Evolutionary conservation across 1,140 invertebrate species (phyloP), one percentile per base, ranked within the genome.

Genomic region (Artemia franciscana): DNA sequence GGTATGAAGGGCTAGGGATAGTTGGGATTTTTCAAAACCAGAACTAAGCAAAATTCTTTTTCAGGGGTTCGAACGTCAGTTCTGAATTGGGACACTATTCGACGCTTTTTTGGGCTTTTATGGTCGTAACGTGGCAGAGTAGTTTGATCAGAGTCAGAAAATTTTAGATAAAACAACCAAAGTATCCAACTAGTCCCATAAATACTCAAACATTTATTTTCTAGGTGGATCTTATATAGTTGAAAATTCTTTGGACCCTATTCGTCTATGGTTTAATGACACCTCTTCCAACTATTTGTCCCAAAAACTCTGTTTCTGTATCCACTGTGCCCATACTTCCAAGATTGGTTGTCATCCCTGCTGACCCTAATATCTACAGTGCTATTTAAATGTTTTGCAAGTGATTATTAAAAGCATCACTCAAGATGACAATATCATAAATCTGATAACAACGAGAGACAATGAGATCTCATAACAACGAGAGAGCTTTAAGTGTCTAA

Each of bases 281-380:
- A 0, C 69, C 61, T 25, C 66, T 67, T 57, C 66, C 64, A 24
- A 76, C 69, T 2, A 69, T 66, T 59, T 70, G 69, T 0, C 74
- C 73, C 15, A 75, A 62, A 64, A 71, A 76, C 23, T 63, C 69
- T 5, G 76, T 65, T 26, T 66, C 64, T 4, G 60, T 26, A 59
- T 67, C 21, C 26, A 71, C 72, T 64, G 75, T 72, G 21, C 67
- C 61, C 62, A 71, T 72, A 65, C 76, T 75, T 24, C 65, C 59
- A 9, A 51, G 62, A 28, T 71, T 68, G 23, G 70, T 58, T 25
- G 68, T 71, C 30, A 71, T 51, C 9, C 60, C 60, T 12, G 56
- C 60, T 57, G 63, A 58, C n/a, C 64, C 62, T 2, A 64, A 26
- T 12, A 18, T 39, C 12, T 30, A 9, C 1, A 65, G 63, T 15